phyloP scores from a whole-genome alignment of 2,797 vertebrate genomes.

The Enteromius anoplus region DNA sequence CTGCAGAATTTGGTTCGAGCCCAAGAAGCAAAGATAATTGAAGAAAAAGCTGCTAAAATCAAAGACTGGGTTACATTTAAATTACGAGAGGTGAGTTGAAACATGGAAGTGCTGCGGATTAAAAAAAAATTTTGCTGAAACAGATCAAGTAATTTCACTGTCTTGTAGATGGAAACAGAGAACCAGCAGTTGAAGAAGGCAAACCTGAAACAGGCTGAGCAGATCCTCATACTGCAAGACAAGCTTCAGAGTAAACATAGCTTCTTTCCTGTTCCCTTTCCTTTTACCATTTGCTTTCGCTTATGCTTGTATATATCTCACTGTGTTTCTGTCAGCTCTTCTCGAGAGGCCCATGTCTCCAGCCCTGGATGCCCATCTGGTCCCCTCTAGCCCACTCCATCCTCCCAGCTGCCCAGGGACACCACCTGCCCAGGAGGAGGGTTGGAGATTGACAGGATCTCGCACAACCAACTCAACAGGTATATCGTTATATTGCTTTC shows the following conservation, averaged over 20 bases:
- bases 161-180: constrained; percentile 88
- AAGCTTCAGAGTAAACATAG: constrained; percentile 82
- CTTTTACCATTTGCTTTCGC: not conserved
- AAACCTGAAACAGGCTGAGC: constrained; percentile 84
- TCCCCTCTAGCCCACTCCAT: constrained; percentile 73
- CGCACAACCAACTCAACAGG: constrained; percentile 64
- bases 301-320: not conserved
- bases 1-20: constrained; percentile 86
- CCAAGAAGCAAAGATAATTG: constrained; percentile 91
- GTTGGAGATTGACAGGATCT: constrained; percentile 68
- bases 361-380: constrained; percentile 72
- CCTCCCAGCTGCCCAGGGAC: constrained; percentile 75
- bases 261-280: constrained; percentile 11
- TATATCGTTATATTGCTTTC: constrained; percentile 39
- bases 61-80: constrained; percentile 96
- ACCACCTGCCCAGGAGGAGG: constrained; percentile 72
- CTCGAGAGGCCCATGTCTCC: constrained; percentile 74
- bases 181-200: constrained; percentile 87
- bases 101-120: not conserved
- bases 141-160: not conserved
- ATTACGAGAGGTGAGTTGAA: constrained; percentile 84
- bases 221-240: constrained; percentile 84
- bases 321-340: constrained; percentile 64
- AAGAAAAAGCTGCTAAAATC: constrained; percentile 96
- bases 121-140: not conserved